Percentiles rank a stretch among this genome's conserved stretches.
Evolutionary conservation across 2,113 vertebrate genomes (phyloP).

Genomic region (Rousettus leschenaultii): DNA sequence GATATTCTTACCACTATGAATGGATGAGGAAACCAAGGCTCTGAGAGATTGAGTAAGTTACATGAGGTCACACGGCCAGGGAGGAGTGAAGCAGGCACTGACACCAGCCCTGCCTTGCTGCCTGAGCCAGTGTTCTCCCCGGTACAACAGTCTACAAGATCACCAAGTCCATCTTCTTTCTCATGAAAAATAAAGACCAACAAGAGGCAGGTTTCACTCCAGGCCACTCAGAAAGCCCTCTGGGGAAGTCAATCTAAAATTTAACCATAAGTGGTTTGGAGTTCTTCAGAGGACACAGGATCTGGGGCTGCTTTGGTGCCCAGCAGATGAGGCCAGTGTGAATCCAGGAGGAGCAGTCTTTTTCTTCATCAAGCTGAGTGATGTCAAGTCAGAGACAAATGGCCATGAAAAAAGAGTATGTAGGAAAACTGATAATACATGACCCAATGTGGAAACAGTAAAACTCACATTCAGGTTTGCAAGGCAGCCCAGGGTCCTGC

Average conservation of each 20-base stretch:
- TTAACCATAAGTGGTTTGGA: background rate
- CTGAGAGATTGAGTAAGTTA: background rate
- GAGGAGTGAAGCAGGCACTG: background rate
- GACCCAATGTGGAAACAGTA: background rate
- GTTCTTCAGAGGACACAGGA: background rate
- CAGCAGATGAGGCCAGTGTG: background rate
- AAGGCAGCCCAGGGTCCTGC: background rate
- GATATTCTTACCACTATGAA: background rate
- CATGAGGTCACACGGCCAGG: background rate
- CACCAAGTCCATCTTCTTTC: background rate
- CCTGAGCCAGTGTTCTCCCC: background rate
- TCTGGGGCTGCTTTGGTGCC: background rate
- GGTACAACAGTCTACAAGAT: rapidly evolving
- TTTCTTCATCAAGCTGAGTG: background rate
- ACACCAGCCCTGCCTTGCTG: background rate
- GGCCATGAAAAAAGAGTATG: background rate
- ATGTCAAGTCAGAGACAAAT: background rate
- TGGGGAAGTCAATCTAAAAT: background rate
- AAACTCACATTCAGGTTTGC: rapidly evolving
- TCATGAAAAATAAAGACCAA: background rate
- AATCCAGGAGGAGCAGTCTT: background rate
- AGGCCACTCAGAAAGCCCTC: background rate
- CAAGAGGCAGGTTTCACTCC: background rate
- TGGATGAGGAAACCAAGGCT: background rate
- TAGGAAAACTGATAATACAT: background rate